phyloP scores from a whole-genome alignment of 1,140 invertebrate genomes.

The Chironomus tepperi region DNA sequence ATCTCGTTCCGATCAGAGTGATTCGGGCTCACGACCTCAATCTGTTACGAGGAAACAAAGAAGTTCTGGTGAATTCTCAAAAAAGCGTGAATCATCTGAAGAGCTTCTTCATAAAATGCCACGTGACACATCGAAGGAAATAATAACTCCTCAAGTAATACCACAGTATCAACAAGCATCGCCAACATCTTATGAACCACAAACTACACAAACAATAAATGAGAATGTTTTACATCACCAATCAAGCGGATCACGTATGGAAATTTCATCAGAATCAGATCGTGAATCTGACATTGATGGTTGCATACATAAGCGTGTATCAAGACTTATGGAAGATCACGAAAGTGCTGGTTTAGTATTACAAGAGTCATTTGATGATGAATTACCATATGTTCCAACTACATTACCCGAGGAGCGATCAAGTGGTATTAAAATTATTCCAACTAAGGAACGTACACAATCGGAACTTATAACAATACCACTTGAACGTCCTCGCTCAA shows the following conservation, averaged over 20 bases:
- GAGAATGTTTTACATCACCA: background rate
- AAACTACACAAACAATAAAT: background rate
- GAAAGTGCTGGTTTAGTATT: constrained; percentile 68
- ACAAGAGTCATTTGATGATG: constrained; percentile 78
- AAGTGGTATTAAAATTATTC: constrained; percentile 67
- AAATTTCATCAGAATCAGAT: constrained; percentile 65
- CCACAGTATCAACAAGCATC: background rate
- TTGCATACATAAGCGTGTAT: constrained; percentile 29
- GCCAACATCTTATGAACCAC: background rate
- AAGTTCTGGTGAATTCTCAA: constrained; percentile 12
- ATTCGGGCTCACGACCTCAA: constrained; percentile 1
- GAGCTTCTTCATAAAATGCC: background rate
- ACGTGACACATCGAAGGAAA: background rate
- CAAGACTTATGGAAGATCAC: constrained; percentile 42
- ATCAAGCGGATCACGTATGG: background rate
- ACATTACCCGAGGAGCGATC: constrained; percentile 74
- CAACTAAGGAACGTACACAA: constrained; percentile 62
- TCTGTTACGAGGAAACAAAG: background rate
- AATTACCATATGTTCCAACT: constrained; percentile 77
- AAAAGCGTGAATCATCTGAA: background rate
- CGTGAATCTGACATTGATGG: constrained; percentile 51
- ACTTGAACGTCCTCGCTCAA: constrained; percentile 77
- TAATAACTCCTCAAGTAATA: background rate
- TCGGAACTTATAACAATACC: constrained; percentile 67
- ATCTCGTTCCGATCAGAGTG: constrained; percentile 21